A percentile compares a stretch with the other conserved stretches of the same genome.
Evolutionary conservation across 2,888 invertebrate species (phyloP).

Genomic region (Acrocera orbiculus): DNA sequence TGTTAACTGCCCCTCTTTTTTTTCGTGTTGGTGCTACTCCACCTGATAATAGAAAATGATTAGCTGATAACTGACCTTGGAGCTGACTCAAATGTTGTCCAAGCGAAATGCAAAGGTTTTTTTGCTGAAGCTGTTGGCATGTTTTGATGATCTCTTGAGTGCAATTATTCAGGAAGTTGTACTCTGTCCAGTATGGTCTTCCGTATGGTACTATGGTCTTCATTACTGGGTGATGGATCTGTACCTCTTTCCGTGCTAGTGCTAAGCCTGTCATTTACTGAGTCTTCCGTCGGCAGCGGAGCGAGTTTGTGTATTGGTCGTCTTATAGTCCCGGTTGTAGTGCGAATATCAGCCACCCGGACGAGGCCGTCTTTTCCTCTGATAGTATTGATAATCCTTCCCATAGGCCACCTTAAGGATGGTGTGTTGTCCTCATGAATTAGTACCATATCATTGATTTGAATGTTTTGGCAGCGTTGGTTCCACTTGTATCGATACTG

Average conservation of each 20-base stretch:
- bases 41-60: too few species aligned
- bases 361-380: constrained; percentile 14
- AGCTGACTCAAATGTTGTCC: too few species aligned
- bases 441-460: background rate
- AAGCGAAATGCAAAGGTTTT: too few species aligned
- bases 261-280: too few species aligned
- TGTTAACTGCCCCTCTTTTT: too few species aligned
- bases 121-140: background rate
- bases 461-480: background rate
- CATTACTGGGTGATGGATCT: too few species aligned
- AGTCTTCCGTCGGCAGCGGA: background rate
- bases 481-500: background rate
- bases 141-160: background rate
- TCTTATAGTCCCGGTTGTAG: background rate
- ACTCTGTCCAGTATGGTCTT: too few species aligned
- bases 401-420: background rate
- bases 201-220: too few species aligned
- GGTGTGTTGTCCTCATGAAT: background rate
- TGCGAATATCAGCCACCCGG: constrained; percentile 4
- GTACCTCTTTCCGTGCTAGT: too few species aligned
- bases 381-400: constrained; percentile 7
- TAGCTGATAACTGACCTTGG: too few species aligned
- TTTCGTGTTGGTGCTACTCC: too few species aligned
- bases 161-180: background rate
- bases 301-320: background rate